Evolutionary conservation across 1,140 invertebrate species (phyloP), one percentile per base, ranked within the genome.

Genomic region (Tetramorium simillimum): DNA sequence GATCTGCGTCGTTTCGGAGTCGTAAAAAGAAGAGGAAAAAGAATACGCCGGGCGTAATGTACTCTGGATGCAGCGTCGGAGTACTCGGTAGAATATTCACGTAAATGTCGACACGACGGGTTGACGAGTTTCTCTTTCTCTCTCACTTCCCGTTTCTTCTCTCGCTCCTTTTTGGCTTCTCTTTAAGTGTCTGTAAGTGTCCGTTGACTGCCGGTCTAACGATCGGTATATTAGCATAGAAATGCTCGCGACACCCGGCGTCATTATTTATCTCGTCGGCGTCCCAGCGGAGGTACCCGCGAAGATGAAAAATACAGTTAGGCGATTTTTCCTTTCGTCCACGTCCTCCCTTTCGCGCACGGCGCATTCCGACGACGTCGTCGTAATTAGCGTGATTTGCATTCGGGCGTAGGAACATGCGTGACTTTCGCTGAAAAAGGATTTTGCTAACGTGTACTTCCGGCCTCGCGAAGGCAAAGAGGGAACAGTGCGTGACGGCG

Each of bases 171-270:
- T 28, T 58, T 40, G 5, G 18, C 49, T 56, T 76, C 49, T 43
- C n/a, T 40, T 28, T 24, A 56, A 70, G 37, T 46, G 14, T 12
- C 24, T 3, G 24, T 12, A 69, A 81, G 37, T 56, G 24, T 53
- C 51, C 33, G 4, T 67, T 12, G 43, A 62, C 43, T 53, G 14
- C 10, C 67, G 33, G 16, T 43, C 40, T 49, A 37, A 67, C 28
- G 62, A 67, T 80, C 80, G 18, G 40, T 51, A 46, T 46, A 82
- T 73, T 82, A 60, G 80, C 80, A 84, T 84, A 18, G 53, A 75
- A 73, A 84, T 75, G 37, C 43, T 21, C 53, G 24, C 40, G 53
- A 24, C 12, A 60, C 40, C n/a, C 62, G 14, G 24, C 16, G 4
- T 37, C 43, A 18, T 72, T 60, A 60, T 69, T 72, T 84, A 73